Conservation (phyloP, 2,113 vertebrate genomes). For the Sapayoa aenigma region DNA sequence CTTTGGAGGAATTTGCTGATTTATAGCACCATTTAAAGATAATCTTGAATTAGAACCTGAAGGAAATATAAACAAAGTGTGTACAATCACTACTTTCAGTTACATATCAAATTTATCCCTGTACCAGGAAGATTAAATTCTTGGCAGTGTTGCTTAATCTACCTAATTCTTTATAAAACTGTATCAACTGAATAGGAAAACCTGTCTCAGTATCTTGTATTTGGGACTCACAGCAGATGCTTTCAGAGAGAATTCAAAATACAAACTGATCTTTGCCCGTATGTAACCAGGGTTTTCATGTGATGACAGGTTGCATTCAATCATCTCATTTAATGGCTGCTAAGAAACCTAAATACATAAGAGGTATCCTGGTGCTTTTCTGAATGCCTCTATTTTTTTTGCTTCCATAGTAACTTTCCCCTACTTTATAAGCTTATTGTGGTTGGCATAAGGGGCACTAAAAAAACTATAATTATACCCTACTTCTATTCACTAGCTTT, state of each 20-base stretch:
- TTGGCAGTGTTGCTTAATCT: background rate
- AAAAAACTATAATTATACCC: background rate
- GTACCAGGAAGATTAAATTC: background rate
- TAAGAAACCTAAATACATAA: background rate
- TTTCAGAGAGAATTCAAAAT: background rate
- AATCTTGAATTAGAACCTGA: background rate
- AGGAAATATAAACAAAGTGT: background rate
- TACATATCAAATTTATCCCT: background rate
- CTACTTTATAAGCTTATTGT: background rate
- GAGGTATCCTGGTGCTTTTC: background rate
- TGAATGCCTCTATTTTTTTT: background rate
- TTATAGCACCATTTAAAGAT: background rate
- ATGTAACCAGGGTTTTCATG: background rate
- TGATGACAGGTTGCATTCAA: rapidly evolving
- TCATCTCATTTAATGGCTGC: background rate
- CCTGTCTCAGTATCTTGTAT: background rate
- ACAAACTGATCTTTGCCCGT: background rate
- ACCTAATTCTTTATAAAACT: background rate
- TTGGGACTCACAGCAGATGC: background rate
- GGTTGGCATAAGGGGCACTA: background rate
- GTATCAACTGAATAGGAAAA: background rate
- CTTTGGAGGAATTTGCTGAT: background rate
- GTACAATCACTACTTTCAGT: background rate
- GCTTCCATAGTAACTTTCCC: background rate
- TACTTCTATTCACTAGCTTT: background rate